Base-by-base conservation (phyloP, 1,140 invertebrate species). In the Drosophila sp. region DNA sequence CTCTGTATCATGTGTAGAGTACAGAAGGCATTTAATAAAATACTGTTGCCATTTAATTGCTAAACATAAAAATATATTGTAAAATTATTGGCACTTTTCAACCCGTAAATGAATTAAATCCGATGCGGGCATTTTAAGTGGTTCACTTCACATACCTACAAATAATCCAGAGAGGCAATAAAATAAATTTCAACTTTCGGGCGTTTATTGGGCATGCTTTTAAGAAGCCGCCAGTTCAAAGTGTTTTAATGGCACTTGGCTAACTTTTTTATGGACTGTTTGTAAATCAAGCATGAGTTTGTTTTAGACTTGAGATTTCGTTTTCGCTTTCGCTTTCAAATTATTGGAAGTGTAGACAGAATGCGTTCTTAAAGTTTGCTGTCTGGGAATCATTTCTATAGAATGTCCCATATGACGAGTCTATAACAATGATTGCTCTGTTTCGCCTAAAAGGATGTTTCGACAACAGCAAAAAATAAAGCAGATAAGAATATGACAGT, bases 401-500 rank as follows among this genome's bases (percentile, higher is more conserved):
- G 14, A 18, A 21, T 18, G 27, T 36, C 50, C 50, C 50, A 53
- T 18, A 32, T 53, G 29, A 36, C 9, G 16, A 4, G 7, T 48
- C 21, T 25, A 9, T 21, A 25, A 48, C 21, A 48, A 25, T 48
- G 45, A 48, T 48, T 48, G 45, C 45, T 25, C 4, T 40, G 34
- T 56, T 56, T 6, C 3, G 32, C 18, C 56, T 40, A 36, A 59
- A 25, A 46, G n/a, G 51, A 48, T 61, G 16, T 8, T 6, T 34
- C 11, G 7, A 18, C 29, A 25, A 45, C 9, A 45, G 9, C 5
- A 25, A 9, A 21, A 40, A 66, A 48, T 25, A 66, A n/a, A n/a
- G n/a, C n/a, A n/a, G n/a, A n/a, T n/a, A n/a, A n/a, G n/a, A 57
- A 58, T 66, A 38, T 66, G 63, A 66, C 63, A 50, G 36, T 32